Evolutionary conservation across 2,113 vertebrate genomes (phyloP).

Genomic region (Daubentonia madagascariensis): DNA sequence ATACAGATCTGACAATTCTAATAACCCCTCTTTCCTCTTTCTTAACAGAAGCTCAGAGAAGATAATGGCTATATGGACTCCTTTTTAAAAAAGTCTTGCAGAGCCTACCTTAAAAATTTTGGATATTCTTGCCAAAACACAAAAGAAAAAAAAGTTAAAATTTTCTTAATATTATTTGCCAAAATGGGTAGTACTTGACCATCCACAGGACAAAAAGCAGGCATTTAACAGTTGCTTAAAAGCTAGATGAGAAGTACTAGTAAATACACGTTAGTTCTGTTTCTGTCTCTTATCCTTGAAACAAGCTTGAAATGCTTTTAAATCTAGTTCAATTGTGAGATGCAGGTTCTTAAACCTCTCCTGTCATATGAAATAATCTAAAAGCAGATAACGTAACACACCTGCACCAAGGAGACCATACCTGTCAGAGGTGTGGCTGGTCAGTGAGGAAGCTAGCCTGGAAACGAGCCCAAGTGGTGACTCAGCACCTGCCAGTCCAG

Average conservation of each 20-base stretch:
- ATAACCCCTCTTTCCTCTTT: not conserved
- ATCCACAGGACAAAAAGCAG: not conserved
- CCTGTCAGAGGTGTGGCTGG: not conserved
- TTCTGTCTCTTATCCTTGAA: not conserved
- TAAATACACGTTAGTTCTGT: not conserved
- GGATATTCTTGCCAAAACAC: not conserved
- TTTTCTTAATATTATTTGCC: not conserved
- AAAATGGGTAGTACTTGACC: not conserved
- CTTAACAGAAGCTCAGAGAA: not conserved
- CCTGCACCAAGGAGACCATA: not conserved
- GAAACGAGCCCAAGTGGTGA: not conserved
- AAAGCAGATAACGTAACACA: not conserved
- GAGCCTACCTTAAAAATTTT: not conserved
- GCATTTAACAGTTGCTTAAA: constrained; percentile 11
- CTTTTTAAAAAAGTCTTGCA: not conserved
- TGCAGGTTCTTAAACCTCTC: not conserved
- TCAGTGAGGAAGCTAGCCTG: not conserved
- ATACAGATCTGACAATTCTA: not conserved
- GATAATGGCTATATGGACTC: not conserved
- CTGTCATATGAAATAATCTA: not conserved
- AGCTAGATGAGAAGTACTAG: not conserved
- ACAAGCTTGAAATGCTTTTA: not conserved
- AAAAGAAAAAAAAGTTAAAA: not conserved
- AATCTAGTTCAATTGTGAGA: not conserved
- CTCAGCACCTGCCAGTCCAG: not conserved